These are phyloP conservation scores for Drosophila subsilvestris DNA, from an alignment of 2,888 invertebrate species.

Conservation along the genomic window DNA sequence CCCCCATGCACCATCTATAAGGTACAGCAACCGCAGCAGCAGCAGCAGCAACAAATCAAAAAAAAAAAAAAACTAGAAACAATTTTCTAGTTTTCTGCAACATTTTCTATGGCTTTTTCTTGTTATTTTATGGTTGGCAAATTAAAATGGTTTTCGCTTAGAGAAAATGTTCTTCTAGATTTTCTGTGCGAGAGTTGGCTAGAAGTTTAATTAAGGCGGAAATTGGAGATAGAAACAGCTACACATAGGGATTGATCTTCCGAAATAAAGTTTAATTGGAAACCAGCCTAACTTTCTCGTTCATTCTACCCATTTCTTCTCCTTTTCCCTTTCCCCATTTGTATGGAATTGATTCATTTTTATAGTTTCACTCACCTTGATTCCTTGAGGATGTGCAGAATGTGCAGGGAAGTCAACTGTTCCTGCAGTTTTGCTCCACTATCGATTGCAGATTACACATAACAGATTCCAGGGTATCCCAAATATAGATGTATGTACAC, in stretches of 20 bases:
- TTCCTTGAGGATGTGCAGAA: background rate
- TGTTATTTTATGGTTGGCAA: constrained; percentile 47
- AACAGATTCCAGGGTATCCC: background rate
- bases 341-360: background rate
- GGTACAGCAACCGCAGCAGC: constrained; percentile 42
- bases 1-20: constrained; percentile 28
- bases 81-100: constrained; percentile 59
- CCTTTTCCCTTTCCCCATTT: background rate
- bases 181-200: constrained; percentile 4
- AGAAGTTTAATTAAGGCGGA: constrained; percentile 18
- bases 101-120: constrained; percentile 31
- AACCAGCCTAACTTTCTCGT: no score
- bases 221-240: background rate
- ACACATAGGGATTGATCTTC: background rate
- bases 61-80: constrained; percentile 53
- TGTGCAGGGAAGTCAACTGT: constrained; percentile 16
- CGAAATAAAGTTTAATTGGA: no score
- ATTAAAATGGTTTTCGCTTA: constrained; percentile 59
- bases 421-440: constrained; percentile 16
- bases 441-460: background rate
- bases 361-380: background rate
- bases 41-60: constrained; percentile 1
- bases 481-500: background rate
- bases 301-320: background rate
- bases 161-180: constrained; percentile 32